Evolutionary conservation across 2,888 invertebrate genomes (phyloP).

Genomic region (Ennomos erosarius): DNA sequence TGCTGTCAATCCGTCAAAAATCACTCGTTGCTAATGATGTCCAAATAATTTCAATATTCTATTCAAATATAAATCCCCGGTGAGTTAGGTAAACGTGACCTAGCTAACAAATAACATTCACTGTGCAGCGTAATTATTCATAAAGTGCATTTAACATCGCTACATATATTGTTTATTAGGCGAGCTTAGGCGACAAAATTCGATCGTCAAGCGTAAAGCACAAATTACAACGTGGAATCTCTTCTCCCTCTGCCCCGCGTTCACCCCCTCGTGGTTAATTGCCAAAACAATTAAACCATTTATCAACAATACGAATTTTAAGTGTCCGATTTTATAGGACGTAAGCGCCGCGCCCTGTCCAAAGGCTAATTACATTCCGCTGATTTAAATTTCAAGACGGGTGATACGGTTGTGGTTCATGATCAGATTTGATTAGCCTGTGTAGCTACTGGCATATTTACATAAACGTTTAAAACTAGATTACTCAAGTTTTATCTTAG

Average conservation of each 20-base stretch:
- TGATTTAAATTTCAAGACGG: slow-evolving; percentile 16
- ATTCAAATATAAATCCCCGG: slow-evolving; percentile 20
- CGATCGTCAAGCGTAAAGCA: slow-evolving; percentile 38
- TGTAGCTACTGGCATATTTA: no score
- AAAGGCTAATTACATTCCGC: slow-evolving; percentile 14
- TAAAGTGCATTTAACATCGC: slow-evolving; percentile 16
- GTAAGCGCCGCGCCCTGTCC: slow-evolving; percentile 45
- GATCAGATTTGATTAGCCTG: no score
- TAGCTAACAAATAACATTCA: background rate
- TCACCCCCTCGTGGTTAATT: slow-evolving; percentile 58
- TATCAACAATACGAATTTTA: slow-evolving; percentile 66
- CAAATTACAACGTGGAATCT: slow-evolving; percentile 39
- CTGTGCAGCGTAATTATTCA: slow-evolving; percentile 18
- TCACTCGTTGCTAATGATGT: slow-evolving; percentile 7
- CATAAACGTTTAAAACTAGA: no score
- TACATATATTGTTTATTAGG: slow-evolving; percentile 24
- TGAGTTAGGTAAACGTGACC: slow-evolving; percentile 9
- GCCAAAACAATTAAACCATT: slow-evolving; percentile 78
- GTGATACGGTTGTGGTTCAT: no score
- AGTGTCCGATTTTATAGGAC: slow-evolving; percentile 54
- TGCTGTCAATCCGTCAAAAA: background rate
- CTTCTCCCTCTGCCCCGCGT: slow-evolving; percentile 36
- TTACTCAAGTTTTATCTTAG: no score
- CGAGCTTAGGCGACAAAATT: slow-evolving; percentile 36
- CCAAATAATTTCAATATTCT: slow-evolving; percentile 17